A percentile compares a stretch with the other conserved stretches of the same genome.
Conservation (phyloP, 2,113 vertebrate species). For the Pampusana beccarii region DNA sequence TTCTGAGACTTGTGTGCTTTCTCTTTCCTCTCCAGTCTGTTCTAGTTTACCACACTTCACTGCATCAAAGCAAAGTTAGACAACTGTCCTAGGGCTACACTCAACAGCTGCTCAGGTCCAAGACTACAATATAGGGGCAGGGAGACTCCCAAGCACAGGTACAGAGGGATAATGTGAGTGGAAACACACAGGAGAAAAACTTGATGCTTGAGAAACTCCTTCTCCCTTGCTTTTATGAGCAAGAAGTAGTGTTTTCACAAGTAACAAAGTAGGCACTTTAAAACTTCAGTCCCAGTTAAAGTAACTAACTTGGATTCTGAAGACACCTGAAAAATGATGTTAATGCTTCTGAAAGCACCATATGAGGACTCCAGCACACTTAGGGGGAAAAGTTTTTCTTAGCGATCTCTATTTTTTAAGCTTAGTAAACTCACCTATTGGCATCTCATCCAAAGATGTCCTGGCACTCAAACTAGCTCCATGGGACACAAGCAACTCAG, state of each 20-base stretch:
- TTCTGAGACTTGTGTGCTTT: not conserved
- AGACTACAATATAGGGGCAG: not conserved
- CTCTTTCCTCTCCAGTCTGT: not conserved
- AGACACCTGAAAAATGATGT: not conserved
- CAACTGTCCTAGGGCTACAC: not conserved
- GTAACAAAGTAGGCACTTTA: not conserved
- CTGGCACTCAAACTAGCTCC: constrained; percentile 94
- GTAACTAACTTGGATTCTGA: not conserved
- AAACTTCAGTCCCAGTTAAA: not conserved
- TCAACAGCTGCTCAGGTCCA: not conserved
- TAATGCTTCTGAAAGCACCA: not conserved
- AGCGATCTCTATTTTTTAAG: not conserved
- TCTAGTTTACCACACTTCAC: not conserved
- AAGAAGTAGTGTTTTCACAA: not conserved
- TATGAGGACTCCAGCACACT: accelerated
- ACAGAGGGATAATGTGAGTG: not conserved
- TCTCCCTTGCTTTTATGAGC: not conserved
- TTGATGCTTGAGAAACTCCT: not conserved
- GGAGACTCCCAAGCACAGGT: not conserved
- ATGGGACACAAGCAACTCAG: constrained; percentile 92
- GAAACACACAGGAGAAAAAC: not conserved
- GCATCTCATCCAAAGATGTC: constrained; percentile 94
- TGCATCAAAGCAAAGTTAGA: not conserved
- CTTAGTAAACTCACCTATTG: constrained; percentile 85
- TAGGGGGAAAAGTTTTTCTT: not conserved